Conservation (phyloP, 2,888 invertebrate species). For the Portevinia maculata region DNA sequence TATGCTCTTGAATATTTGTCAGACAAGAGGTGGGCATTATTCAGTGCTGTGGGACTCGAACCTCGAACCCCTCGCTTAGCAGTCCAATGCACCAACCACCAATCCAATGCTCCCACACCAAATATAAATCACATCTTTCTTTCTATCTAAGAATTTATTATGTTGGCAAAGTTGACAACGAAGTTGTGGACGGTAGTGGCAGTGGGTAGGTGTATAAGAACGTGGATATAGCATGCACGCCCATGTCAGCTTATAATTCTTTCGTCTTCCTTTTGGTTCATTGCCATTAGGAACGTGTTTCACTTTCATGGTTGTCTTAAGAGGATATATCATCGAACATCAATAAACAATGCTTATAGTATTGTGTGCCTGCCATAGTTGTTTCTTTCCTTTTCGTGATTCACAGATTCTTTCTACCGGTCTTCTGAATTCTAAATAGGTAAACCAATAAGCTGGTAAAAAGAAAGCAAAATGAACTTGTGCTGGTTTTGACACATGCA, state of each 20-base stretch:
- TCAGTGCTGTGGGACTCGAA: too few species aligned
- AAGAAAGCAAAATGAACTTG: neutral
- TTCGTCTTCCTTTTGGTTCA: slow-evolving; percentile 7
- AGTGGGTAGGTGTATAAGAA: neutral
- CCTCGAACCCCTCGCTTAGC: too few species aligned
- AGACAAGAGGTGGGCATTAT: too few species aligned
- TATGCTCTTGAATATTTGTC: too few species aligned
- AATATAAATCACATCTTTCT: too few species aligned
- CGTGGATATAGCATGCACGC: slow-evolving; percentile 10
- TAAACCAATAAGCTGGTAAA: neutral
- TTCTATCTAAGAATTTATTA: slow-evolving; percentile 1
- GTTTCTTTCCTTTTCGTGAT: neutral
- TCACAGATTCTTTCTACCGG: neutral
- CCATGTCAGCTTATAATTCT: slow-evolving; percentile 14
- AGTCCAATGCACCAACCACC: too few species aligned
- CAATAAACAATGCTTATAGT: slow-evolving; percentile 35
- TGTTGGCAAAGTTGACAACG: slow-evolving; percentile 22
- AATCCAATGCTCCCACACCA: too few species aligned
- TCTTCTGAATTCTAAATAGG: neutral
- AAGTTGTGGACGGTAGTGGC: slow-evolving; percentile 8
- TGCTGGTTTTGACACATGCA: slow-evolving; percentile 2
- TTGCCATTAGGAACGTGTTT: slow-evolving; percentile 31
- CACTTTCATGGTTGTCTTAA: slow-evolving; percentile 27
- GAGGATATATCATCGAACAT: slow-evolving; percentile 22
- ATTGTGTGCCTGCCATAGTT: slow-evolving; percentile 11